A percentile compares a stretch with the other conserved stretches of the same genome.
These are phyloP conservation scores for Orussus abietinus DNA, from an alignment of 1,140 invertebrate species.

Conservation along the genomic window DNA sequence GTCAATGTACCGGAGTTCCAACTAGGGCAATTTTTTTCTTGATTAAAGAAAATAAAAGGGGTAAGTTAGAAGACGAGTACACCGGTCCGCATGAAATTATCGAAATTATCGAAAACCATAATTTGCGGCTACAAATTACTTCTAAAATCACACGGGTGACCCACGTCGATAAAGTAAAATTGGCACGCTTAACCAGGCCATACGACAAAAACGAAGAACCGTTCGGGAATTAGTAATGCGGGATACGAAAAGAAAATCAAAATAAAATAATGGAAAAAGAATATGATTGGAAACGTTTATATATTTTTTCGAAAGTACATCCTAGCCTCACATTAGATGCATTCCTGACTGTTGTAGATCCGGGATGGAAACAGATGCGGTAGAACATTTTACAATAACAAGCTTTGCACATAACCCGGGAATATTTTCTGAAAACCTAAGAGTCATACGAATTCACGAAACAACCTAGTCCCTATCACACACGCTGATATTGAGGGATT, in stretches of 20 bases:
- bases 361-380: too few relatives aligned
- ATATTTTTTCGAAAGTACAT: too few relatives aligned
- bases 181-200: not conserved
- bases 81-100: not conserved
- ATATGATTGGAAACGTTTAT: too few relatives aligned
- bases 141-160: not conserved
- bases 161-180: conserved; percentile 4
- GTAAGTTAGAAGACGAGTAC: conserved; percentile 13
- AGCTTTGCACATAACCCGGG: conserved; percentile 1
- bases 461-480: too few relatives aligned
- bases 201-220: too few relatives aligned
- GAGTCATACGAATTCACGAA: not conserved
- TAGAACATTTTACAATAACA: too few relatives aligned
- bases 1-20: not conserved
- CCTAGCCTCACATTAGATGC: too few relatives aligned
- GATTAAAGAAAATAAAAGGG: conserved; percentile 6
- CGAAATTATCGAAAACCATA: not conserved
- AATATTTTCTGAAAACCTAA: not conserved
- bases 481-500: too few relatives aligned
- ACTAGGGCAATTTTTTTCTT: conserved; percentile 6
- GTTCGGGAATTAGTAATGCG: too few relatives aligned
- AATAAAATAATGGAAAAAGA: too few relatives aligned
- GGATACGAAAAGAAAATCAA: too few relatives aligned
- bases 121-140: not conserved
- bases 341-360: too few relatives aligned